phyloP scores from a whole-genome alignment of 2,797 vertebrate species.

The Syndactyla subalaris region DNA sequence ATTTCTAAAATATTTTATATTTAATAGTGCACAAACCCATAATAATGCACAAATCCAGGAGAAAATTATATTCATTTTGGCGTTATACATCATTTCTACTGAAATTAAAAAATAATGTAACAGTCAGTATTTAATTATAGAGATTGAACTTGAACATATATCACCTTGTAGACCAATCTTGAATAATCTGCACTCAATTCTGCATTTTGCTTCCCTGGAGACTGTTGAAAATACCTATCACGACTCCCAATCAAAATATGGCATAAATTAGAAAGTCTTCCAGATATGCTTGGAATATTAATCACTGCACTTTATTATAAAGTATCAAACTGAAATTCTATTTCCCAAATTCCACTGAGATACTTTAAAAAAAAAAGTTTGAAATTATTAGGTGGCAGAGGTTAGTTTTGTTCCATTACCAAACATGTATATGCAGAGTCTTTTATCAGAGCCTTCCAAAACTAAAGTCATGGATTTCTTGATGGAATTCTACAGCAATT shows the following conservation, averaged over 20 bases:
- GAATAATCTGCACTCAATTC: conserved; percentile 17
- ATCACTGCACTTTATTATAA: not conserved
- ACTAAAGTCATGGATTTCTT: not conserved
- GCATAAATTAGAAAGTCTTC: conserved; percentile 38
- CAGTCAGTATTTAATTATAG: conserved; percentile 23
- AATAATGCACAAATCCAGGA: not conserved
- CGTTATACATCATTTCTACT: not conserved
- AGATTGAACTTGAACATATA: conserved; percentile 2
- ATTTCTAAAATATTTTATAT: not conserved
- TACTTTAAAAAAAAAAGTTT: not conserved
- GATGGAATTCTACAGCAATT: not conserved
- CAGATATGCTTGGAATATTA: conserved; percentile 38
- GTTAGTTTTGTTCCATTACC: not conserved
- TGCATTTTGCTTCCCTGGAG: conserved; percentile 19
- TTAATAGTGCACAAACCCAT: not conserved
- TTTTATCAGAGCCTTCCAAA: not conserved
- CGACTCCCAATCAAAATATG: conserved; percentile 10
- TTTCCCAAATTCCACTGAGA: not conserved
- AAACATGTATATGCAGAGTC: not conserved
- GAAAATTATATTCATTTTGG: not conserved
- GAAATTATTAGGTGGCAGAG: not conserved
- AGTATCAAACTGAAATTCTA: not conserved
- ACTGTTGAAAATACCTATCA: conserved; percentile 28
- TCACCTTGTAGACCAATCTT: not conserved
- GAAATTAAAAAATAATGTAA: not conserved